Evolutionary conservation across 1,140 invertebrate species (phyloP), one percentile per base, ranked within the genome.

Genomic region (Acromyrmex charruanus): DNA sequence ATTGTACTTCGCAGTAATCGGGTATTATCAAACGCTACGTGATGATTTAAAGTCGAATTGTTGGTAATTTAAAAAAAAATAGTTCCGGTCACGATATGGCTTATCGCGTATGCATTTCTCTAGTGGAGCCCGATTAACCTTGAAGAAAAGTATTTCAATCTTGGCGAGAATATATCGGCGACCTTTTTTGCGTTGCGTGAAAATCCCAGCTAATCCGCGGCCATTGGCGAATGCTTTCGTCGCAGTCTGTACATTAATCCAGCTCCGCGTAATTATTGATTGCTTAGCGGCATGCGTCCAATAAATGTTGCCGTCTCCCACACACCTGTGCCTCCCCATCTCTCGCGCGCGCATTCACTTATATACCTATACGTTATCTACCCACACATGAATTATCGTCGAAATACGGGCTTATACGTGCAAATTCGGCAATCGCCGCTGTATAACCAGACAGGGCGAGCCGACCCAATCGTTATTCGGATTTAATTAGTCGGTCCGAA

Each of bases 251-350:
- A 86, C 89, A 86, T 90, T 90, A 90, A 90, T 90, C 81, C 89
- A 77, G 89, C 89, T 66, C 65, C 53, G 86, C 75, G 89, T 90
- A 90, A 90, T 90, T 90, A 90, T 90, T 90, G 89, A 90, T 90
- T 90, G 86, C 86, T 81, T 80, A 88, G 80, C 80, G 77, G 89
- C 89, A 86, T 82, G 84, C 89, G 86, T 82, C 77, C 89, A 79
- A 90, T 90, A 90, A 90, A 90, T 85, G 86, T 90, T 90, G 71
- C 81, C 74, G 75, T 77, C 88, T 89, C 87, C 25, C 86, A 31
- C 72, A 55, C 44, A 71, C 51, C 39, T 66, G 80, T 44, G 79
- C 35, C 68, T 35, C 55, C 44, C 58, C 25, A 7, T n/a, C 25
- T 44, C 51, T 39, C 31, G 44, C 85, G 25, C 61, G 69, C 31